A percentile compares a stretch with the other conserved stretches of the same genome.
Conservation (phyloP, 1,140 invertebrate genomes). For the Brachionus rubens region DNA sequence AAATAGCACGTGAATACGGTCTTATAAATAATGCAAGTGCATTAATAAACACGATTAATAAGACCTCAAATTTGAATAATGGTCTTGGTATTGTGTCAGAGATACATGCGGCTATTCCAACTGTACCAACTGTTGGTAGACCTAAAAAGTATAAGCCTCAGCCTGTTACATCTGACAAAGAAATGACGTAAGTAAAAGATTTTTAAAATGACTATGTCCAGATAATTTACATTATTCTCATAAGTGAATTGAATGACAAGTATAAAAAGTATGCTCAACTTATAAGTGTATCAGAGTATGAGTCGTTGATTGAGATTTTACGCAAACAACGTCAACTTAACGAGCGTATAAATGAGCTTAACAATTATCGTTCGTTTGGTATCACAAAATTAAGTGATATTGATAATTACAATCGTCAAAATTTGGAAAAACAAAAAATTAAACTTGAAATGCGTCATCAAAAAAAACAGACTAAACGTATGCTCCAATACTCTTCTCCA, state of each 20-base stretch:
- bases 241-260: constrained; percentile 66
- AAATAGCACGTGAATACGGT: constrained; percentile 71
- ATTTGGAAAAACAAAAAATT: constrained; percentile 2
- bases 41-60: constrained; percentile 33
- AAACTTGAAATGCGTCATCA: background rate
- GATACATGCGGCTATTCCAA: constrained; percentile 16
- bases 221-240: constrained; percentile 48
- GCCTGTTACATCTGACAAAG: constrained; percentile 49
- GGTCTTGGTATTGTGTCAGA: constrained; percentile 10
- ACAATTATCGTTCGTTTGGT: constrained; percentile 62
- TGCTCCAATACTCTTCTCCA: background rate
- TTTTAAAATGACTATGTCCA: constrained; percentile 50
- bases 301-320: constrained; percentile 71
- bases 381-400: constrained; percentile 56
- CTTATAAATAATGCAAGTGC: constrained; percentile 47
- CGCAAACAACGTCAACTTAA: constrained; percentile 72
- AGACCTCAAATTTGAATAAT: constrained; percentile 43
- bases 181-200: constrained; percentile 52
- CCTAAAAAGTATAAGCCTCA: constrained; percentile 74
- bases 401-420: constrained; percentile 26
- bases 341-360: constrained; percentile 74
- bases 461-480: constrained; percentile 22
- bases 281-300: constrained; percentile 76
- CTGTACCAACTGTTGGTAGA: background rate
- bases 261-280: constrained; percentile 81